Base-by-base conservation (phyloP, 2,888 invertebrate species). In the Conchocele bisecta region DNA sequence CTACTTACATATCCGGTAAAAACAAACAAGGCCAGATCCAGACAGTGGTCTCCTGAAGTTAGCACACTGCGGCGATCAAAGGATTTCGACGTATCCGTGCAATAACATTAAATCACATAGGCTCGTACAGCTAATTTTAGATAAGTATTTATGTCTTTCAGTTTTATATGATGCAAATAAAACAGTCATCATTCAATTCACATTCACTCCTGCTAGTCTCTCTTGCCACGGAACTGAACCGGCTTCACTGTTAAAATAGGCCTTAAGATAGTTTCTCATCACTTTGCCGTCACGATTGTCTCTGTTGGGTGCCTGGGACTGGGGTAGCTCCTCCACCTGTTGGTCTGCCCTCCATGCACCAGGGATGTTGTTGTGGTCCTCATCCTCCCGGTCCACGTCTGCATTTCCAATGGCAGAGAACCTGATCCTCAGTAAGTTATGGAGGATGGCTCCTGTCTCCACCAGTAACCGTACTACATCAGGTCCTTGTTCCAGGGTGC, bases 381-480 rank as follows among this genome's bases (percentile, higher is more conserved):
- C 41, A 41, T 56, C 56, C 56, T 56, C 41, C 26, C 41, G 41
- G 56, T 56, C 56, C 41, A 41, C 41, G 20, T 56, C 56, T 56
- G 46, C 51, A 57, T 75, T 75, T 46, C 46, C 44, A 54, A 66
- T 51, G 22, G 70, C 58, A 44, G 65, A 66, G 53, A 65, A 71
- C 58, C 70, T 48, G 48, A 58, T 66, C 57, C 71, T 56, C 65
- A 70, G 37, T 33, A 70, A 41, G 63, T 75, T 75, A 46, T 74
- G 71, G 50, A 75, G 66, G 50, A 57, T 56, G 50, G 54, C 17
- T 35, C 46, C 56, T 41, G 61, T 53, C 39, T 61, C 51, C 51
- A 61, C 61, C 20, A 67, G 53, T 41, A 54, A 33, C 44, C 63
- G 42, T 46, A 63, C 44, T 9, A 33, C 37, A 42, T 63, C 63